These are phyloP conservation scores for Euclidia mi DNA, from an alignment of 2,888 invertebrate genomes.

Conservation along the genomic window DNA sequence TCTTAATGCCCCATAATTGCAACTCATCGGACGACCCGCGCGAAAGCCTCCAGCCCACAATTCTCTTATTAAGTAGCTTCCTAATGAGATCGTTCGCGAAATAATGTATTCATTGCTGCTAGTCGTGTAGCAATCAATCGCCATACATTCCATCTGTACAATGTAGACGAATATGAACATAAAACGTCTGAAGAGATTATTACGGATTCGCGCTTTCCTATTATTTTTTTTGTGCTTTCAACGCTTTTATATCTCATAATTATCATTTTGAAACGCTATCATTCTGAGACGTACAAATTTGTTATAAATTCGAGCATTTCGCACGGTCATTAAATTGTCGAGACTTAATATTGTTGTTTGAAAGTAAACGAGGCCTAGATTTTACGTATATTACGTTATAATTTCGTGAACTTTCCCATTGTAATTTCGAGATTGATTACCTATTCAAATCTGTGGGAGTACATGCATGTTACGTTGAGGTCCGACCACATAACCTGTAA, in stretches of 20 bases:
- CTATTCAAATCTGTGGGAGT: conserved; percentile 53
- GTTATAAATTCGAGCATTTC: conserved; percentile 40
- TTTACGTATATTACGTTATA: conserved; percentile 35
- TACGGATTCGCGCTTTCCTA: conserved; percentile 28
- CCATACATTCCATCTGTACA: conserved; percentile 31
- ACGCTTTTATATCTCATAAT: conserved; percentile 32
- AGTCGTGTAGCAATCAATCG: conserved; percentile 19
- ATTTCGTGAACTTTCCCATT: conserved; percentile 38
- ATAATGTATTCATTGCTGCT: conserved; percentile 36
- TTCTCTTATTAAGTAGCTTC: conserved; percentile 31
- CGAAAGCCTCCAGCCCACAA: conserved; percentile 35
- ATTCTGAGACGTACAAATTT: conserved; percentile 16
- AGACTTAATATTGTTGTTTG: conserved; percentile 27
- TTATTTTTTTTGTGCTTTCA: conserved; percentile 35
- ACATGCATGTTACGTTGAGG: conserved; percentile 37
- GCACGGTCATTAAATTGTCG: conserved; percentile 41
- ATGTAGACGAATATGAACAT: conserved; percentile 15
- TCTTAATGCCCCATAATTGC: conserved; percentile 81
- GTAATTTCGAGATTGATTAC: conserved; percentile 48
- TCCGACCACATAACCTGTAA: conserved; percentile 66
- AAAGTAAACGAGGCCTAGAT: conserved; percentile 21
- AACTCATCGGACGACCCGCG: conserved; percentile 40
- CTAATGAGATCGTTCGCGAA: conserved; percentile 46
- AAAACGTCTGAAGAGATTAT: conserved; percentile 12
- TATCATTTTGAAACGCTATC: conserved; percentile 37